A percentile compares a stretch with the other conserved stretches of the same genome.
phyloP scores from a whole-genome alignment of 1,140 invertebrate genomes.

The Hycleus phaleratus region DNA sequence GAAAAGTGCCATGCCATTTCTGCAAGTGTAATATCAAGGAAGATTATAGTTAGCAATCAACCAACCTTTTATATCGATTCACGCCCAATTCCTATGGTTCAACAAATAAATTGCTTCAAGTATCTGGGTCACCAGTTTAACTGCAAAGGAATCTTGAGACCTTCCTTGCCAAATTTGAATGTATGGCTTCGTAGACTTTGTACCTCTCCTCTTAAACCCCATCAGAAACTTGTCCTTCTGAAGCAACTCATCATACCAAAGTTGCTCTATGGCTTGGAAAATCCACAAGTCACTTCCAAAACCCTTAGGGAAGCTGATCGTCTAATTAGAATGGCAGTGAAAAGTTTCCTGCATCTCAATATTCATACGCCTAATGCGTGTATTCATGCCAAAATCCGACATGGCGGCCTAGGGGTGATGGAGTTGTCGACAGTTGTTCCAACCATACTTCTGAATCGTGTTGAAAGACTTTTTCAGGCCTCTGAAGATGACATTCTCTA shows the following conservation, averaged over 20 bases:
- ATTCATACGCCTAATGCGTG: conserved; percentile 12
- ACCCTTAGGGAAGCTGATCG: conserved; percentile 16
- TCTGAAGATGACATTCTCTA: too few species aligned
- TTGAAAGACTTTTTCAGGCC: background rate
- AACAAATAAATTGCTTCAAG: conserved; percentile 7
- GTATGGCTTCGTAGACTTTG: conserved; percentile 14
- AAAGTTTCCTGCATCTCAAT: conserved; percentile 17
- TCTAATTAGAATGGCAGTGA: conserved; percentile 9
- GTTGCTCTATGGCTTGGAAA: conserved; percentile 19
- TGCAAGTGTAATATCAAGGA: conserved; percentile 13
- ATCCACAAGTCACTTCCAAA: conserved; percentile 4
- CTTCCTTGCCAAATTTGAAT: conserved; percentile 7
- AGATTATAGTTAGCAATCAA: conserved; percentile 6
- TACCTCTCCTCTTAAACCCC: conserved; percentile 30
- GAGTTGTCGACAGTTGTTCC: conserved; percentile 1
- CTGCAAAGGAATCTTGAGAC: conserved; percentile 12
- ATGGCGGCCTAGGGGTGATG: conserved; percentile 25
- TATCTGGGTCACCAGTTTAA: conserved; percentile 21
- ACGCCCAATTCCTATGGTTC: too few species aligned
- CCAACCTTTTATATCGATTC: background rate
- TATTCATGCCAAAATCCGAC: conserved; percentile 17
- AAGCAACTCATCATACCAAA: conserved; percentile 16
- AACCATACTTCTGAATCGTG: background rate
- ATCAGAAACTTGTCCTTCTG: conserved; percentile 24
- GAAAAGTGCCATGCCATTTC: conserved; percentile 3